Evolutionary conservation across 2,113 vertebrate genomes (phyloP), one percentile per base, ranked within the genome.

Genomic region (Fregetta grallaria): DNA sequence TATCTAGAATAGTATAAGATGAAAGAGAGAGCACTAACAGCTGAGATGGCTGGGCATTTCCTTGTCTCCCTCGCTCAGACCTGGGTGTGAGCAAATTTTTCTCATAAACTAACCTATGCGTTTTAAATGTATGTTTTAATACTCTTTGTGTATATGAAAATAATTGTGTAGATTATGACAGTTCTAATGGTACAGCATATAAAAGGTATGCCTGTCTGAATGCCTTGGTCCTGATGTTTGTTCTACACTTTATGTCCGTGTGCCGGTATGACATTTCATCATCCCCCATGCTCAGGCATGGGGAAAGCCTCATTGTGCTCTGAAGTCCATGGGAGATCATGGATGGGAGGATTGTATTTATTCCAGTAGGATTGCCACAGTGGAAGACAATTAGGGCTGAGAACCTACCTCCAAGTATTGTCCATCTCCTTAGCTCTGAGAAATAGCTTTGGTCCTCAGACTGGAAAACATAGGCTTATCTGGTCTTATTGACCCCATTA

Each of bases 231-330:
- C 65, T 56, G 27, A 14, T 32, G n/a, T 32, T 36, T 75, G 40
- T 36, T 77, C 59, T 10, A 10, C 3, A 7, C 7, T 55, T 61
- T 32, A 55, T 0, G 3, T 53, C n/a, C 1, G 0, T 42, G 26
- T 56, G 61, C 36, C 21, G 12, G n/a, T 66, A 5, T 44, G n/a
- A 62, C 32, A 27, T 72, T 52, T 58, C 40, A 5, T 34, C 55
- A 17, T 40, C 5, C 36, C 17, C 13, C 5, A 10, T 18, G 32
- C 20, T 65, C 16, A 30, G 13, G 26, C 25, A 6, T 45, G 16
- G 22, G 19, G 32, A 44, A 40, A 26, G 40, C 52, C 27, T 81
- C 19, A 2, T 44, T 71, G 63, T 40, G 47, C 56, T 79, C 70
- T 59, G 67, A 62, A 23, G 36, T 58, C 19, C 4, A 0, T 65